phyloP scores from a whole-genome alignment of 1,140 invertebrate genomes.

The Leptinotarsa defecta region DNA sequence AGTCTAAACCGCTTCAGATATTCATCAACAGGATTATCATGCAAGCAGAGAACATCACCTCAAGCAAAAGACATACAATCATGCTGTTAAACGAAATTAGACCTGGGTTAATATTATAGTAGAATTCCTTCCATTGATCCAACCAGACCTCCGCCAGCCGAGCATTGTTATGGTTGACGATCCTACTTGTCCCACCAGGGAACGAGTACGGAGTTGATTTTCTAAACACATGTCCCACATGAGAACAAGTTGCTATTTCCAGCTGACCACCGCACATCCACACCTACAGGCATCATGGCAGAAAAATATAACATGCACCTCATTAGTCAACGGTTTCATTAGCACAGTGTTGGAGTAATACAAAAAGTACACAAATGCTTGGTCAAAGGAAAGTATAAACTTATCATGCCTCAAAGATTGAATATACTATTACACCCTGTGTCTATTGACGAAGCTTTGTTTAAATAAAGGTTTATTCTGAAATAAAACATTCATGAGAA shows the following conservation, averaged over 20 bases:
- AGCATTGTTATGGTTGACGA: constrained; percentile 98
- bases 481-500: no score
- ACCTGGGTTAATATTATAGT: constrained; percentile 98
- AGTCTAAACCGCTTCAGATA: no score
- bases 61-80: constrained; percentile 22
- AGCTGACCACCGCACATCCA: constrained; percentile 97
- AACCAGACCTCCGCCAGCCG: constrained; percentile 96
- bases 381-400: neutral
- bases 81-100: constrained; percentile 40
- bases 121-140: constrained; percentile 97
- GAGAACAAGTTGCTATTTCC: constrained; percentile 96
- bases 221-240: constrained; percentile 97
- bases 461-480: no score
- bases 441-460: neutral
- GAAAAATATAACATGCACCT: constrained; percentile 19
- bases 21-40: neutral
- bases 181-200: constrained; percentile 95
- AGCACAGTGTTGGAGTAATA: neutral
- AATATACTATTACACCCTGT: constrained; percentile 8
- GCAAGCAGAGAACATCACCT: neutral
- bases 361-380: neutral
- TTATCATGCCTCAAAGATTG: neutral
- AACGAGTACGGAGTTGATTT: constrained; percentile 99
- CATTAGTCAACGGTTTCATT: constrained; percentile 15
- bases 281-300: constrained; percentile 65